These are phyloP conservation scores for Loxodonta africana DNA, from an alignment of 2,113 vertebrate genomes.

Conservation along the genomic window DNA sequence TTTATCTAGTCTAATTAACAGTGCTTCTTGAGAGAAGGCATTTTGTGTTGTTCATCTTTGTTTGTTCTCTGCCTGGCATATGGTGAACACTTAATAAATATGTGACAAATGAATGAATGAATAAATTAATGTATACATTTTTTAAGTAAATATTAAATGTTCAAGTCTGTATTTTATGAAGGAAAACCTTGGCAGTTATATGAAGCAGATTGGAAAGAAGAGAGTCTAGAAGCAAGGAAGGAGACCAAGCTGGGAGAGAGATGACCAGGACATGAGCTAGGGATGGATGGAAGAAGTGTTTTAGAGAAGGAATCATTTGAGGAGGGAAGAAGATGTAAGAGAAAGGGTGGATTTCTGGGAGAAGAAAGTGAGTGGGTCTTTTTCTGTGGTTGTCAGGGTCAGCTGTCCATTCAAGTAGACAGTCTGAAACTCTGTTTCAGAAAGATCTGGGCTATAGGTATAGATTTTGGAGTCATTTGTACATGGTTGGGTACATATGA, in stretches of 20 bases:
- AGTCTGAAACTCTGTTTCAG: not conserved
- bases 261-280: not conserved
- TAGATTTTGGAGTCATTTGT: not conserved
- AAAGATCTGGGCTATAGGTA: not conserved
- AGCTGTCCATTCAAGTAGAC: not conserved
- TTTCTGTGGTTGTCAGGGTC: not conserved
- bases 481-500: not conserved
- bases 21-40: not conserved
- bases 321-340: not conserved
- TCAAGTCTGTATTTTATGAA: conserved; percentile 29
- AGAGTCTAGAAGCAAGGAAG: not conserved
- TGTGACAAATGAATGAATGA: not conserved
- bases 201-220: not conserved
- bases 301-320: not conserved
- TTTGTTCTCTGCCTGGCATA: not conserved
- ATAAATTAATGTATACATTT: conserved; percentile 7
- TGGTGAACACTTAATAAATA: not conserved
- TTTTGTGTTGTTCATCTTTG: not conserved
- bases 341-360: not conserved
- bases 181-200: not conserved
- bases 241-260: conserved; percentile 5
- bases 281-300: not conserved
- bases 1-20: not conserved
- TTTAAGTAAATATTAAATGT: conserved; percentile 5
- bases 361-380: not conserved